Percentiles rank a stretch among this genome's conserved stretches.
Conservation (phyloP, 2,888 invertebrate genomes). For the Pteria penguin region DNA sequence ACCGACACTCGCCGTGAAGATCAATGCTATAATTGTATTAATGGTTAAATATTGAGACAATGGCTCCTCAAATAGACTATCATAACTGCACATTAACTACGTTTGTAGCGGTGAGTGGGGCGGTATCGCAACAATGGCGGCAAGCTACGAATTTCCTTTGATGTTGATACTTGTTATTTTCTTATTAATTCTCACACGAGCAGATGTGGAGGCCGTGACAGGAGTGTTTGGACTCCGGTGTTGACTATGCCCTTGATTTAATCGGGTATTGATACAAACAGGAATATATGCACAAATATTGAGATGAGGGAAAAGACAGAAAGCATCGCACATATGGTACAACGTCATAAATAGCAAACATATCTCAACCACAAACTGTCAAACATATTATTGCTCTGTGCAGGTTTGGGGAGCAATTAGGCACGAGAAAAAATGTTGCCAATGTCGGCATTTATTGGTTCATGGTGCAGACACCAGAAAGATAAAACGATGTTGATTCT, state of each 20-base stretch:
- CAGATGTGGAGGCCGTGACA: too few species aligned
- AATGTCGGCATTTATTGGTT: background rate
- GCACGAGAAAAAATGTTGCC: background rate
- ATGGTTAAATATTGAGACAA: background rate
- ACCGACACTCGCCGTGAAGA: background rate
- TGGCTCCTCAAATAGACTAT: background rate
- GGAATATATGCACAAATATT: too few species aligned
- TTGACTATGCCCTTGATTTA: too few species aligned
- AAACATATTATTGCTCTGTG: background rate
- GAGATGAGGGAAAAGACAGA: background rate
- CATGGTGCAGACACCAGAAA: background rate
- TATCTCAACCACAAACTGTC: background rate
- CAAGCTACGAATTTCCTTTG: too few species aligned
- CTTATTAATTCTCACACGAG: too few species aligned
- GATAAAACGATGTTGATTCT: background rate
- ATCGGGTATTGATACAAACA: too few species aligned
- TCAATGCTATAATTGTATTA: background rate
- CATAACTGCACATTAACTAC: too few species aligned
- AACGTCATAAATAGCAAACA: background rate
- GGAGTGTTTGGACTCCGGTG: background rate
- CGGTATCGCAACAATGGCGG: too few species aligned
- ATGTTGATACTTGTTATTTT: too few species aligned
- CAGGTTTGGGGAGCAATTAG: background rate
- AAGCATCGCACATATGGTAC: background rate
- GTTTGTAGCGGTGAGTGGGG: too few species aligned